Evolutionary conservation across 2,797 vertebrate genomes (phyloP), one percentile per base, ranked within the genome.

Genomic region (Sebastes oblongus): DNA sequence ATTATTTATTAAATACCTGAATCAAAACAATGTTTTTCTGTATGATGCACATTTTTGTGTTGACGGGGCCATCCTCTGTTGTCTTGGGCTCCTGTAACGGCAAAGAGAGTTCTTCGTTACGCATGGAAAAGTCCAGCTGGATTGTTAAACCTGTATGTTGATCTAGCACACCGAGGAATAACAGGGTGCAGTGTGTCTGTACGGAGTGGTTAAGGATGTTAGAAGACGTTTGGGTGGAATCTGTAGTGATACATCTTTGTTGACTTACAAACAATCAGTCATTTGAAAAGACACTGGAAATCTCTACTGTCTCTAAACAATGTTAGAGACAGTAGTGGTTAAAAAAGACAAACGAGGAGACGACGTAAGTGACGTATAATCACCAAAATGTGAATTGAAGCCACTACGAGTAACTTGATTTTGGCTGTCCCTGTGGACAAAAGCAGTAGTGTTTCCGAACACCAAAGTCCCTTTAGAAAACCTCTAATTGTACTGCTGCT

Each of bases 1-100:
- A 59, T 83, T 66, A 74, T 78, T 85, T 84, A 77, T 90, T 82
- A 72, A 81, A 77, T 58, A 81, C 22, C 64, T 68, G 36, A 74
- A 78, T 77, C n/a, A 55, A 71, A 68, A 66, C 18, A 58, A n/a
- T 56, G 20, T 11, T 22, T 56, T 34, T 55, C 29, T 66, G 24
- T 61, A 34, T n/a, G 29, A 62, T 14, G 22, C 54, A 78, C 64
- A 27, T 80, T 82, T 81, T 50, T 55, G 34, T 76, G 34, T 66
- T 74, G 24, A 76, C 60, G 69, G 60, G 13, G 42, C 39, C 18
- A 25, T 66, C 14, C 25, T 74, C 16, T 46, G 32, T 67, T 75
- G 30, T 58, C 22, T 27, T 20, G 4, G 13, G 9, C 25, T 80
- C 22, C 58, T 18, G 25, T 24, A 72, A 39, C 70, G 39, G 60